Evolutionary conservation across 2,888 invertebrate species (phyloP), one percentile per base, ranked within the genome.

Genomic region (Ptychoptera albimana): DNA sequence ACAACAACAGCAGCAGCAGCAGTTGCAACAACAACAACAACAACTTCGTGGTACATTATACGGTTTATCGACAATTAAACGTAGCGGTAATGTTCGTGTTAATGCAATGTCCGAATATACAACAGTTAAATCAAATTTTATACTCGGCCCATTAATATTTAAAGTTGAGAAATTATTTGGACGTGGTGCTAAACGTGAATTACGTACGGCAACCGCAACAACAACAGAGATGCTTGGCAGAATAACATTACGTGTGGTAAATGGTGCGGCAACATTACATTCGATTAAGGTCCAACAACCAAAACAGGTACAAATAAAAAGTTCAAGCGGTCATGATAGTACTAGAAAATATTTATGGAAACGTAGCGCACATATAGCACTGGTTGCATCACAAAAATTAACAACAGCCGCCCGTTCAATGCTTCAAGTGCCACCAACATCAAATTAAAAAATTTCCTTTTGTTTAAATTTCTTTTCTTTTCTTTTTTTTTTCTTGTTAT

Each of bases 231-330:
- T 88, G 85, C 72, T 75, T 42, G 87, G 87, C 30, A 79, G 79
- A 61, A 67, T 88, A 46, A 85, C 77, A 55, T 68, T 88, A 50
- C 72, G 80, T 53, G 79, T 88, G 38, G 71, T 82, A 51, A 79
- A 82, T 57, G 81, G 85, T 50, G 78, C 79, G n/a, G 86, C 87
- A 32, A 81, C 84, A 11, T 64, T 88, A 46, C 84, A 86, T 61
- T 81, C 84, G 34, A 87, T 88, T 54, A 79, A 80, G 59, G 87
- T 88, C 43, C 72, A 85, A 48, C 87, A 88, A 58, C 87, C 87
- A 8, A 87, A 86, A 68, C 86, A 87, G 86, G 83, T 87, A 31
- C 75, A 86, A 54, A 83, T 88, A 14, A 87, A 87, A 58, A 84
- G 85, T 61, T 68, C 73, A 46, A 79, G 80, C 46, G 79, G 80